Percentiles rank a stretch among this genome's conserved stretches.
Conservation (phyloP, 2,113 vertebrate species). For the Lamprotornis superbus region DNA sequence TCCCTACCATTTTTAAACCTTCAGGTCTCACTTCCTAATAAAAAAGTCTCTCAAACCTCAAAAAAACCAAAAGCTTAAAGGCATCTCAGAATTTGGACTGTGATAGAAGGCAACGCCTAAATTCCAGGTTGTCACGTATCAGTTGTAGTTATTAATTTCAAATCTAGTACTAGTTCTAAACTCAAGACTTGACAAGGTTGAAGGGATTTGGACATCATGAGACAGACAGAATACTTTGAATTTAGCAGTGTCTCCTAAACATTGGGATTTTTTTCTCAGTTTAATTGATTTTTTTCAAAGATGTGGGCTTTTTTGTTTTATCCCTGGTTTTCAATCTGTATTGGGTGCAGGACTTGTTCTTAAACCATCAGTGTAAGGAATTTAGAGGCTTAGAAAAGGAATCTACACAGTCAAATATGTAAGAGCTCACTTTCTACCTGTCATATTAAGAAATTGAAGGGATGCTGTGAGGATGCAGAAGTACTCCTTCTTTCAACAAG, state of each 20-base stretch:
- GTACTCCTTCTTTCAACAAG: background rate
- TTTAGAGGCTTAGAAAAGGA: background rate
- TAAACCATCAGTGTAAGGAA: background rate
- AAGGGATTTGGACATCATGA: background rate
- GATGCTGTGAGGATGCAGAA: background rate
- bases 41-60: background rate
- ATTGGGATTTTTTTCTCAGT: background rate
- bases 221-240: background rate
- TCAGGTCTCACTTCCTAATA: background rate
- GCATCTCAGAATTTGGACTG: background rate
- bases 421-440: background rate
- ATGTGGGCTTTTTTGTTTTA: rapidly evolving
- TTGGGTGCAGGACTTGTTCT: background rate
- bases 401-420: background rate
- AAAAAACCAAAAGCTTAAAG: background rate
- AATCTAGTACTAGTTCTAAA: background rate
- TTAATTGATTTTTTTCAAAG: background rate
- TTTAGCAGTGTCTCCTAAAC: background rate
- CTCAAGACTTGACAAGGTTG: background rate
- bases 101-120: background rate
- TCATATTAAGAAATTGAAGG: background rate
- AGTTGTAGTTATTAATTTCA: background rate
- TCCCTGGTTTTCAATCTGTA: background rate
- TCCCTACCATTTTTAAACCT: background rate
- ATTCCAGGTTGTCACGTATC: background rate